Conservation (phyloP, 2,113 vertebrate species). For the Notechis scutatus region DNA sequence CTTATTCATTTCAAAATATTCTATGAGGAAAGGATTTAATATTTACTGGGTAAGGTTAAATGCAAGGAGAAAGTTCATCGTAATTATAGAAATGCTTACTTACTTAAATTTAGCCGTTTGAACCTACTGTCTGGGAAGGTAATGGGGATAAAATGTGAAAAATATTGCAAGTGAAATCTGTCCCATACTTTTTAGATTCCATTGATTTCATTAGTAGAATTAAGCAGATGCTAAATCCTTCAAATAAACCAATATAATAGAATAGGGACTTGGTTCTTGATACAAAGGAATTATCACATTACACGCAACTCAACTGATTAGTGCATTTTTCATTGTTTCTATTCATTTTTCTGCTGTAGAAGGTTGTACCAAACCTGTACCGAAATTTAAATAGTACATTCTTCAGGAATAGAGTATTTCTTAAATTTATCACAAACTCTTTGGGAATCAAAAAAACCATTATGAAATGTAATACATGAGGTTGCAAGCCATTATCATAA, state of each 20-base stretch:
- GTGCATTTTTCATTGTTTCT: background rate
- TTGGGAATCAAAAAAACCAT: background rate
- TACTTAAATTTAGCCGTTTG: background rate
- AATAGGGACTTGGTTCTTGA: background rate
- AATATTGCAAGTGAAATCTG: background rate
- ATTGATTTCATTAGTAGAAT: background rate
- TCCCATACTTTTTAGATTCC: background rate
- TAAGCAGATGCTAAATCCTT: background rate
- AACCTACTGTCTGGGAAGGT: background rate
- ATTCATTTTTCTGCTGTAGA: background rate
- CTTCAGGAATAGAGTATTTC: background rate
- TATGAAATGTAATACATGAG: background rate
- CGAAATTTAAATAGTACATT: background rate
- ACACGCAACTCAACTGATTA: background rate
- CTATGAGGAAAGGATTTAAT: background rate
- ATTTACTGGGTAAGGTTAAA: background rate
- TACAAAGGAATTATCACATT: background rate
- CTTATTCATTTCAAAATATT: background rate
- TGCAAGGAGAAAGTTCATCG: background rate
- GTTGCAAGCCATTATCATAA: background rate
- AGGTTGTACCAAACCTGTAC: background rate
- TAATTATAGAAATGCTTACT: background rate
- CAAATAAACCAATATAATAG: background rate
- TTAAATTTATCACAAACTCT: background rate
- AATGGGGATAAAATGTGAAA: background rate